Percentiles rank a stretch among this genome's conserved stretches.
Evolutionary conservation across 1,140 invertebrate genomes (phyloP).

Genomic region (Helicoverpa zea): DNA sequence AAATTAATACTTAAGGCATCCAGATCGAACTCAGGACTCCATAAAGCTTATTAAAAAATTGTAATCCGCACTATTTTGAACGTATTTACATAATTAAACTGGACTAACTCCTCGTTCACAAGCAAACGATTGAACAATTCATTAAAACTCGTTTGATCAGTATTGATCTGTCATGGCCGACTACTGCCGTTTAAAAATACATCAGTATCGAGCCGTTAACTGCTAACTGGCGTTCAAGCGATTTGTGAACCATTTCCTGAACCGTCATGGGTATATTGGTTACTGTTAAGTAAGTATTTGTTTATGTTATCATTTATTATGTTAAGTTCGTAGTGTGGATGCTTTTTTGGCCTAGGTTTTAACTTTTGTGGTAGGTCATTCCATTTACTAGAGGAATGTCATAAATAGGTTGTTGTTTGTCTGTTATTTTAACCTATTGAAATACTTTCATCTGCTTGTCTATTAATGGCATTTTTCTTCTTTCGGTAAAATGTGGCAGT

Average conservation of each 20-base stretch:
- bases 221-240: not conserved
- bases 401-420: too few species aligned
- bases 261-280: not conserved
- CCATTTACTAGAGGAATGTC: too few species aligned
- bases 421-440: too few species aligned
- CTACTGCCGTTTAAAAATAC: conserved; percentile 31
- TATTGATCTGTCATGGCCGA: conserved; percentile 36
- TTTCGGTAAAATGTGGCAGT: too few species aligned
- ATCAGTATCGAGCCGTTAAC: not conserved
- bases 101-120: not conserved
- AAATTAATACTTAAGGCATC: too few species aligned
- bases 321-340: not conserved
- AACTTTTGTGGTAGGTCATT: too few species aligned
- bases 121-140: not conserved
- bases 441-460: too few species aligned
- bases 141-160: not conserved
- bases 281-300: not conserved
- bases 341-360: not conserved
- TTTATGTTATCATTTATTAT: not conserved
- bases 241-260: conserved; percentile 7
- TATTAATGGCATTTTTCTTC: too few species aligned
- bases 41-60: too few species aligned
- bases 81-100: not conserved
- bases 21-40: too few species aligned
- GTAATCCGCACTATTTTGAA: not conserved